Percentiles rank a stretch among this genome's conserved stretches.
These are phyloP conservation scores for Sphyrna mokarran DNA, from an alignment of 2,113 vertebrate genomes.

Conservation along the genomic window DNA sequence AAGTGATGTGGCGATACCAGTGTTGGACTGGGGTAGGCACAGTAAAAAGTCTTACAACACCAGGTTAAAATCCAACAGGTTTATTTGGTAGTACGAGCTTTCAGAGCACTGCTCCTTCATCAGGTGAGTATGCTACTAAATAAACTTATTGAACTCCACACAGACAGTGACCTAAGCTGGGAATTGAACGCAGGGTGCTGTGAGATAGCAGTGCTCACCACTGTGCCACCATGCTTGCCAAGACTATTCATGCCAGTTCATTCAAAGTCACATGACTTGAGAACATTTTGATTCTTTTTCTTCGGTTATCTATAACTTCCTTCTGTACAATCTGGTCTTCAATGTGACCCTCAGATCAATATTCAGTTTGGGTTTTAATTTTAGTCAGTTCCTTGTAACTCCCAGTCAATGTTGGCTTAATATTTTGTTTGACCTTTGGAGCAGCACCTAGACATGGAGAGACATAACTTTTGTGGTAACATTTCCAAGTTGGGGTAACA, in stretches of 20 bases:
- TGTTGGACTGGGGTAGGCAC: too few species aligned
- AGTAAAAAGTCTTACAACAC: too few species aligned
- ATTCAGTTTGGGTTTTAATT: background rate
- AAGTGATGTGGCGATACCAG: too few species aligned
- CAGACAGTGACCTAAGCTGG: too few species aligned
- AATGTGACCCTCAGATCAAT: background rate
- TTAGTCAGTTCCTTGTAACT: background rate
- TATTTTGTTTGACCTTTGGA: background rate
- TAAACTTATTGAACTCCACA: too few species aligned
- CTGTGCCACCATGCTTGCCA: background rate
- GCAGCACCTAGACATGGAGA: background rate
- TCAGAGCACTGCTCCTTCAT: too few species aligned
- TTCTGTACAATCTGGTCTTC: background rate
- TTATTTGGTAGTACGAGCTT: too few species aligned
- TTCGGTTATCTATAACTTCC: background rate
- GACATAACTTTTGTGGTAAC: background rate
- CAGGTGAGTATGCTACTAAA: too few species aligned
- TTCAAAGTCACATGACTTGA: background rate
- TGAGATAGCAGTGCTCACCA: too few species aligned
- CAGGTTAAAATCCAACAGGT: too few species aligned
- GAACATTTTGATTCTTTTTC: background rate
- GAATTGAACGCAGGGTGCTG: too few species aligned
- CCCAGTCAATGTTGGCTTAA: background rate
- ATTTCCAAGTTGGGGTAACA: background rate
- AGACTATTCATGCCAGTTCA: background rate